Evolutionary conservation across 2,113 vertebrate genomes (phyloP).

Genomic region (Labrus mixtus): DNA sequence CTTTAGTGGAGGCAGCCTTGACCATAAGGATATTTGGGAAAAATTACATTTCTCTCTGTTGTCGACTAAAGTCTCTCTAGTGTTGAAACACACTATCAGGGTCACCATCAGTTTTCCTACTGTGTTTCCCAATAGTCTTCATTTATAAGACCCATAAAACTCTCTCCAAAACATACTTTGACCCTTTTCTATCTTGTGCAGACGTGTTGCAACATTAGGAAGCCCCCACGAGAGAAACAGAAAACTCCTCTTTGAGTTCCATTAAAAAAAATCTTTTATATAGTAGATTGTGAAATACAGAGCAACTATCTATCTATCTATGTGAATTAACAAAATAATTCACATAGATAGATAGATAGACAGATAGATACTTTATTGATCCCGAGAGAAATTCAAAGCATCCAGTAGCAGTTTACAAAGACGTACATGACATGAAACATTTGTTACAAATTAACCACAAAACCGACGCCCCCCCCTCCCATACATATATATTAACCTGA

Average conservation of each 20-base stretch:
- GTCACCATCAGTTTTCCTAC: background rate
- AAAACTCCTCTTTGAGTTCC: background rate
- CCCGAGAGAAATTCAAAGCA: no score
- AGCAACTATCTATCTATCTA: no score
- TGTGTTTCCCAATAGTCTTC: background rate
- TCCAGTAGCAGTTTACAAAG: no score
- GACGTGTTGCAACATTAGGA: background rate
- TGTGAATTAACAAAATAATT: no score
- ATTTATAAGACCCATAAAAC: background rate
- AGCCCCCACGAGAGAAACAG: background rate
- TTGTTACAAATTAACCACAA: no score
- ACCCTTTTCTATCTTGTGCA: background rate
- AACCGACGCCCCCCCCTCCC: no score
- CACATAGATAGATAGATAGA: no score
- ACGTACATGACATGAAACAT: no score
- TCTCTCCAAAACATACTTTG: background rate
- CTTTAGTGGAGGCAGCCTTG: background rate
- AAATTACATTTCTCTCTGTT: background rate
- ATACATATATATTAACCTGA: no score
- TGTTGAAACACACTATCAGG: background rate
- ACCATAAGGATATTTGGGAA: background rate
- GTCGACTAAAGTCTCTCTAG: no score
- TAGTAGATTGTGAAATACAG: background rate
- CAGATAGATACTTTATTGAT: no score
- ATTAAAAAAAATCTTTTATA: background rate